Evolutionary conservation across 2,113 vertebrate species (phyloP), one percentile per base, ranked within the genome.

Genomic region (Pao palembangensis): DNA sequence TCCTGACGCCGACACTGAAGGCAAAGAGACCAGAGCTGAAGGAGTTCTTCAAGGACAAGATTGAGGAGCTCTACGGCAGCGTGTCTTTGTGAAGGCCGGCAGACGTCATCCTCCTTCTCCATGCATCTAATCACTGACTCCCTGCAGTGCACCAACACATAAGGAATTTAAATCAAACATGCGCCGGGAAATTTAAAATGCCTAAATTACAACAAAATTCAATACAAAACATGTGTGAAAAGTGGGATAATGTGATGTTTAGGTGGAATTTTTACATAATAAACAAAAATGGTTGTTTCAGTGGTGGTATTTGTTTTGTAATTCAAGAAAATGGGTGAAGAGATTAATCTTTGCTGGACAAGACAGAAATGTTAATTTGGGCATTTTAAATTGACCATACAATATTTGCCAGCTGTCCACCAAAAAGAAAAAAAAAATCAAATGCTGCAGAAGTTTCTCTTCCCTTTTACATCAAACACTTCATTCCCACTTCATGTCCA

Each of bases 1-100:
- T 99, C 85, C 87, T 99, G 90, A 99, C 97, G 0, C 97, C 97
- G 1, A 99, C 97, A 0, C 78, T 99, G 73, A 99, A 99, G 88
- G 94, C 97, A 50, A 98, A 94, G 84, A 91, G 97, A 75, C 92
- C 94, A 0, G 95, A 99, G 85, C 91, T 99, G 65, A 95, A 92
- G 90, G 94, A 95, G 79, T 95, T 92, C 90, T 99, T 98, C 90
- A 98, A 92, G 88, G 89, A 71, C 61, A 92, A 94, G 84, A 96
- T 99, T 52, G 93, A 96, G 57, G 88, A 94, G 53, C 94, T 99
- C 81, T 99, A 99, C 85, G 92, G 91, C 76, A 88, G 89, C 78
- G 93, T 92, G 85, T 93, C 92, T 86, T 91, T 97, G 90, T 99
- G 92, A 96, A 76, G 44, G 44, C 69, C 14, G 10, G 59, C 21